Evolutionary conservation across 2,797 vertebrate species (phyloP).

Genomic region (Podarcis siculus): DNA sequence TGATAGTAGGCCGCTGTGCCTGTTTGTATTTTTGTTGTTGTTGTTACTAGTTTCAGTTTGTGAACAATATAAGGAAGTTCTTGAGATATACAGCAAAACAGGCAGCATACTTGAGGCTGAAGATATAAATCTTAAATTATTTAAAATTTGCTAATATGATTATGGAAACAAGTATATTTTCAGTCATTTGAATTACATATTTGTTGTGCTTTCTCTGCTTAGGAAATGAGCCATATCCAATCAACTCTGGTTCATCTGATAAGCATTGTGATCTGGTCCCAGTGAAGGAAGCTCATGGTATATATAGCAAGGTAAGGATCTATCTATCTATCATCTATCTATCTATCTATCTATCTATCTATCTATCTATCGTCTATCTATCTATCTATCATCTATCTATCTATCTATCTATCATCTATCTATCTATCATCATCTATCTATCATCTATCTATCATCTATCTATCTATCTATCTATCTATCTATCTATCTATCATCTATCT

Average conservation of each 20-base stretch:
- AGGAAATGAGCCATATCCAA: constrained; percentile 80
- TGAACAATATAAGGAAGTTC: neutral
- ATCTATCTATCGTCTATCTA: too few species aligned
- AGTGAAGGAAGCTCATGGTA: constrained; percentile 75
- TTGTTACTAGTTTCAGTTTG: neutral
- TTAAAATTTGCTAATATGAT: constrained; percentile 16
- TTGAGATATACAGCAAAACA: neutral
- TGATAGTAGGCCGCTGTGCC: neutral
- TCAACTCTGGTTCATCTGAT: constrained; percentile 51
- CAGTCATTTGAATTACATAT: neutral
- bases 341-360: too few species aligned
- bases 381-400: too few species aligned
- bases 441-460: too few species aligned
- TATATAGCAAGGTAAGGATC: constrained; percentile 81
- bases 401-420: too few species aligned
- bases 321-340: neutral
- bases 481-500: too few species aligned
- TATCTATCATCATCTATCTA: too few species aligned
- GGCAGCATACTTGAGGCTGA: neutral
- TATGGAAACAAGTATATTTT: neutral
- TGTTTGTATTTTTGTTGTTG: neutral
- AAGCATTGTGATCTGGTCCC: constrained; percentile 44
- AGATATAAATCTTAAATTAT: fast-evolving
- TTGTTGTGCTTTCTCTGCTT: constrained; percentile 32
- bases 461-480: too few species aligned